Conservation (phyloP, 2,113 vertebrate genomes). For the Scolopax mira region DNA sequence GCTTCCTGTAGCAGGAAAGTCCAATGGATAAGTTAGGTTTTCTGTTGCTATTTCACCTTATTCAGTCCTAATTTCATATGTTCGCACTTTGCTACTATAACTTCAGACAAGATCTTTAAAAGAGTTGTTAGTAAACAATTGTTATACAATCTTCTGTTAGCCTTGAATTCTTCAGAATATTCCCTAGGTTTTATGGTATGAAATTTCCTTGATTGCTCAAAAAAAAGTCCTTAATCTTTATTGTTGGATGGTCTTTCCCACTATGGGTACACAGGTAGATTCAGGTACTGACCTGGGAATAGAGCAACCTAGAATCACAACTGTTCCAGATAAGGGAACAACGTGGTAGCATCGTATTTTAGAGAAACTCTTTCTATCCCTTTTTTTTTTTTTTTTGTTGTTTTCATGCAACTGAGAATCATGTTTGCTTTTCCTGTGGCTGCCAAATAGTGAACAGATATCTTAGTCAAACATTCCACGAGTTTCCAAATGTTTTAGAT, state of each 20-base stretch:
- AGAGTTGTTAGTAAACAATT: not conserved
- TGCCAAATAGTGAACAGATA: constrained; percentile 56
- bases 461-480: constrained; percentile 30
- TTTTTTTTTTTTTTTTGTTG: not conserved
- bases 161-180: not conserved
- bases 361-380: not conserved
- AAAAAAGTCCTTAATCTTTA: not conserved
- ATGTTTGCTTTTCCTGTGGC: not conserved
- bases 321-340: not conserved
- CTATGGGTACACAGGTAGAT: not conserved
- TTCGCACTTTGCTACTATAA: not conserved
- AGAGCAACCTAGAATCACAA: not conserved
- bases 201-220: not conserved
- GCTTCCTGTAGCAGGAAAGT: not conserved
- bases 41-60: not conserved
- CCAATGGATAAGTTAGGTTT: not conserved
- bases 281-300: not conserved
- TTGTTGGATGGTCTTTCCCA: not conserved
- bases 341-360: fast-evolving
- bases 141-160: not conserved
- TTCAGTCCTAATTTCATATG: not conserved
- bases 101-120: not conserved
- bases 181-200: not conserved
- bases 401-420: not conserved
- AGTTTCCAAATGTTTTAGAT: constrained; percentile 66